phyloP scores from a whole-genome alignment of 2,797 vertebrate genomes.

The Chrosomus eos region DNA sequence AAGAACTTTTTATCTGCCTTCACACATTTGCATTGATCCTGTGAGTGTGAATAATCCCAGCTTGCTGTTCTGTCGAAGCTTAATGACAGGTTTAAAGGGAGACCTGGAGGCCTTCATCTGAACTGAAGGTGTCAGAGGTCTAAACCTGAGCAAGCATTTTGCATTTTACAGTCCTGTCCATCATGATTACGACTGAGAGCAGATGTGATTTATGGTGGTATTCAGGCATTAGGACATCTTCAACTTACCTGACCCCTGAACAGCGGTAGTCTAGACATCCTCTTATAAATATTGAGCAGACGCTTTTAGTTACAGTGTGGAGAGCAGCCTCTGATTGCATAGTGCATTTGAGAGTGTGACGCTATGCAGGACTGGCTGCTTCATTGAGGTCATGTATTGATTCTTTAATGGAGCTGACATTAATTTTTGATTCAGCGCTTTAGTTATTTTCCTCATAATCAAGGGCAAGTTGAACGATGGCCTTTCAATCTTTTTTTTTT shows the following conservation, averaged over 20 bases:
- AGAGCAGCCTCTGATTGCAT: constrained; percentile 35
- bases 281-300: constrained; percentile 53
- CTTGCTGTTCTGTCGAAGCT: constrained; percentile 15
- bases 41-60: constrained; percentile 1
- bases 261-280: constrained; percentile 41
- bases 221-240: constrained; percentile 39
- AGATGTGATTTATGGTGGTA: constrained; percentile 40
- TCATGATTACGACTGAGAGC: constrained; percentile 12
- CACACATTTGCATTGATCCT: constrained; percentile 21
- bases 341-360: constrained; percentile 43
- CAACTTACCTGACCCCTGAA: constrained; percentile 43
- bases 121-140: constrained; percentile 28
- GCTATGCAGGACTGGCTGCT: constrained; percentile 39
- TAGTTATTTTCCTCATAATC: constrained; percentile 51
- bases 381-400: constrained; percentile 54
- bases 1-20: background rate
- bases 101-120: background rate
- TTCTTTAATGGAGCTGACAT: constrained; percentile 57
- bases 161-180: constrained; percentile 11
- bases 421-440: constrained; percentile 52
- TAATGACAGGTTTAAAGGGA: constrained; percentile 13
- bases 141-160: constrained; percentile 40
- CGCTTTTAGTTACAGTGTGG: constrained; percentile 51
- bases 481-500: constrained; percentile 13
- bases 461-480: constrained; percentile 23